Conservation (phyloP, 2,888 invertebrate species). For the Erebia aethiops region DNA sequence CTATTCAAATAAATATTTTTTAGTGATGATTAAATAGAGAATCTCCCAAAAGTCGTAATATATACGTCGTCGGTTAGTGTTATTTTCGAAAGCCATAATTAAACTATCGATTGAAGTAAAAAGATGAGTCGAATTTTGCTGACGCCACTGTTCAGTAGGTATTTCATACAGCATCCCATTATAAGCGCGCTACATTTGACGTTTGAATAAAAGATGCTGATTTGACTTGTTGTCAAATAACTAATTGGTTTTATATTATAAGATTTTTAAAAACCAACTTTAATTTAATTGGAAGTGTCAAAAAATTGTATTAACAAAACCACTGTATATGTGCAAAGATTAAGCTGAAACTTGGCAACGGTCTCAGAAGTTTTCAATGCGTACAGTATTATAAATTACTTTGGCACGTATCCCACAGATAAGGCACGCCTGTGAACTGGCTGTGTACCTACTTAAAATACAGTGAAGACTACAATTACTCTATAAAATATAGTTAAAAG, state of each 20-base stretch:
- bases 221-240: too few species aligned
- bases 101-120: too few species aligned
- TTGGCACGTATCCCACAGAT: constrained; percentile 39
- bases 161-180: too few species aligned
- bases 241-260: neutral
- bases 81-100: too few species aligned
- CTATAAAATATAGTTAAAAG: constrained; percentile 13
- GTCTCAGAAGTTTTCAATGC: constrained; percentile 30
- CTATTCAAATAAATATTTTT: too few species aligned
- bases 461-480: constrained; percentile 26
- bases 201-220: too few species aligned
- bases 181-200: too few species aligned
- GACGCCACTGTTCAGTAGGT: too few species aligned
- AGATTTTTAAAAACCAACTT: neutral
- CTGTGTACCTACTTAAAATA: constrained; percentile 21
- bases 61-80: too few species aligned
- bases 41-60: too few species aligned
- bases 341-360: constrained; percentile 32
- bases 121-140: too few species aligned
- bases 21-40: too few species aligned
- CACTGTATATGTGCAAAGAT: constrained; percentile 18
- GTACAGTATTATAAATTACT: constrained; percentile 39
- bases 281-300: neutral
- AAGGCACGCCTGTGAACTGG: constrained; percentile 30
- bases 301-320: constrained; percentile 13